Evolutionary conservation across 1,140 invertebrate genomes (phyloP), one percentile per base, ranked within the genome.

Genomic region (Drosophila serrata): DNA sequence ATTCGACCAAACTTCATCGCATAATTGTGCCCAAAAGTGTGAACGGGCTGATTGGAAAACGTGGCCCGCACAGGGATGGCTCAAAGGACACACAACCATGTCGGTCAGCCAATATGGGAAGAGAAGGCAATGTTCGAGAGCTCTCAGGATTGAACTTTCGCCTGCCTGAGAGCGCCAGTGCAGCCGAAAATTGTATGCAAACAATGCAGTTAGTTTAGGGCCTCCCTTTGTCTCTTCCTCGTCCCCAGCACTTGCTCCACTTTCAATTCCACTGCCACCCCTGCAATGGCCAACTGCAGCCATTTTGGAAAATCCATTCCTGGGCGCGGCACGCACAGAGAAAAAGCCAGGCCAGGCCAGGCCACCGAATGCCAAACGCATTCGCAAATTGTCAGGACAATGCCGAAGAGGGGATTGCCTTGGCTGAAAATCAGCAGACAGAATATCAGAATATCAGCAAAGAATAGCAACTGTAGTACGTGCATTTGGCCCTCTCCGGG

Each of bases 341-440:
- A 51, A 65, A 67, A 49, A 67, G 42, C 43, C 61, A 17, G 64
- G 19, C 40, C 56, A 49, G 49, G 42, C 43, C 61, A 17, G 64
- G 19, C 40, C 56, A 61, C 61, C 61, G 72, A 62, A 62, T 48
- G 48, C 24, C 43, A 42, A 61, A 67, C 57, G 69, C 79, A 81
- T 73, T 81, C 53, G 56, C 58, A 80, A 51, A 43, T 45, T 53
- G 60, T 48, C 68, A 31, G 79, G 37, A 75, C 69, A 79, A 82
- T 82, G 43, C 57, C 60, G 39, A 67, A 79, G 60, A 24, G 45
- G 63, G 46, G 74, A 57, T 74, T 69, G 63, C 49, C 62, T 58
- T 59, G 64, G 55, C 49, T 22, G 51, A 31, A 53, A 37, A 24
- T 29, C 33, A 19, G 31, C 51, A 37, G 59, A 64, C 56, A 45